phyloP scores from a whole-genome alignment of 2,797 vertebrate genomes.

The Zenarchopterus dispar region DNA sequence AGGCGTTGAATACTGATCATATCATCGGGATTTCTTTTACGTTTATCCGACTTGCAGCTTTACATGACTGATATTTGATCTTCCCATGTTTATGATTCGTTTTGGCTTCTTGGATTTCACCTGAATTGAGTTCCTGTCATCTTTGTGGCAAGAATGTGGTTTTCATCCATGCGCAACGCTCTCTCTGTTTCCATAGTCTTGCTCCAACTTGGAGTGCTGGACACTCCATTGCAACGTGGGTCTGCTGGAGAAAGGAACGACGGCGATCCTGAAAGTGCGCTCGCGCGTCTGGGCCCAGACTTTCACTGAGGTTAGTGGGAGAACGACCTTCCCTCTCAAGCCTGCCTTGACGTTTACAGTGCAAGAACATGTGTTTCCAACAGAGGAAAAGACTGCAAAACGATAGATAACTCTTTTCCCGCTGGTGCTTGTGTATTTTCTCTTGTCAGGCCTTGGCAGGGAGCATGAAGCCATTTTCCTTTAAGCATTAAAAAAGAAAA shows the following conservation, averaged over 20 bases:
- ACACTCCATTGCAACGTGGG: conserved; percentile 86
- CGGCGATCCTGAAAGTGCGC: conserved; percentile 85
- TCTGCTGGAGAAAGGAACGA: conserved; percentile 85
- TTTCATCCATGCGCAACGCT: background rate
- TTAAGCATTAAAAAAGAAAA: conserved; percentile 25
- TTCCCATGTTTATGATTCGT: conserved; percentile 22
- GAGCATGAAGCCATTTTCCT: conserved; percentile 35
- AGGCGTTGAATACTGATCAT: conserved; percentile 66
- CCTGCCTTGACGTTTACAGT: conserved; percentile 4
- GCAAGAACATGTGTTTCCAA: conserved; percentile 21
- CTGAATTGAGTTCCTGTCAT: conserved; percentile 7
- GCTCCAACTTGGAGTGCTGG: conserved; percentile 88
- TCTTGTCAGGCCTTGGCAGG: conserved; percentile 54
- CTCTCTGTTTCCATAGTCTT: conserved; percentile 79
- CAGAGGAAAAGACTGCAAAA: conserved; percentile 23
- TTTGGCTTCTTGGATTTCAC: conserved; percentile 22
- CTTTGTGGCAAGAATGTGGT: background rate
- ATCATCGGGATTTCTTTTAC: conserved; percentile 79
- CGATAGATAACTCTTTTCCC: conserved; percentile 27
- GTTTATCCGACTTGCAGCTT: conserved; percentile 58
- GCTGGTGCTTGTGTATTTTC: conserved; percentile 47
- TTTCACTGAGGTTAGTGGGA: conserved; percentile 84
- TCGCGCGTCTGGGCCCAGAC: conserved; percentile 89
- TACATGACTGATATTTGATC: conserved; percentile 42
- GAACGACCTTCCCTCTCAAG: conserved; percentile 13